A percentile compares a stretch with the other conserved stretches of the same genome.
Conservation (phyloP, 2,888 invertebrate genomes). For the Noctua pronuba region DNA sequence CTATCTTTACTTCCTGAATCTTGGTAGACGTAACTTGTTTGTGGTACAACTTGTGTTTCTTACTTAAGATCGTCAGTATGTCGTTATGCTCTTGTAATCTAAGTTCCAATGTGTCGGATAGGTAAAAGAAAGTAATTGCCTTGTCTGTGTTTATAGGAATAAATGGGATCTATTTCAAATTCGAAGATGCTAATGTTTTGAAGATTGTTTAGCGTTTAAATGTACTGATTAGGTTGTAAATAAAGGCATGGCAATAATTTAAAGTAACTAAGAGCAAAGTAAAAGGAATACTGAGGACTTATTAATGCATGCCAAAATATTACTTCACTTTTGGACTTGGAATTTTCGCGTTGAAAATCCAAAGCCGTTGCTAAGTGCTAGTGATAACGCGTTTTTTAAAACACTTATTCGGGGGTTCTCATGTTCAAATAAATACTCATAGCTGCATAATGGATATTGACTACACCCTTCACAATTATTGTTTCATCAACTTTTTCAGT, state of each 20-base stretch:
- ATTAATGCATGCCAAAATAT: neutral
- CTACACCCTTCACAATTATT: neutral
- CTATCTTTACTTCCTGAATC: conserved; percentile 57
- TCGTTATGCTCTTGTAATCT: conserved; percentile 52
- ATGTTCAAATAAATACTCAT: neutral
- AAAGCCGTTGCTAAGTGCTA: neutral
- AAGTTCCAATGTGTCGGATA: conserved; percentile 20
- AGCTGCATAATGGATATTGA: neutral
- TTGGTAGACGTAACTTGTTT: conserved; percentile 39
- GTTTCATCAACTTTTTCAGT: neutral
- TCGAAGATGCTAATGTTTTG: neutral
- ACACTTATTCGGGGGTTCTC: neutral
- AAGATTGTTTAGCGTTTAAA: too few relatives aligned
- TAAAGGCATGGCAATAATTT: neutral
- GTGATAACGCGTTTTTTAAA: neutral
- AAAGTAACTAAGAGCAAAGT: neutral
- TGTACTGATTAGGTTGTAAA: too few relatives aligned
- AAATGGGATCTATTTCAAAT: neutral
- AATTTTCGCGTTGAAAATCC: neutral
- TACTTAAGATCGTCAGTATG: conserved; percentile 42
- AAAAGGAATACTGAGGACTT: neutral
- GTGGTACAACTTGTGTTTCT: conserved; percentile 28
- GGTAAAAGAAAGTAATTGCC: conserved; percentile 21
- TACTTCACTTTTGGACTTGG: neutral
- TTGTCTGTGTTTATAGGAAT: conserved; percentile 3